phyloP scores from a whole-genome alignment of 2,888 invertebrate species.

The Chaitophorus viminalis region DNA sequence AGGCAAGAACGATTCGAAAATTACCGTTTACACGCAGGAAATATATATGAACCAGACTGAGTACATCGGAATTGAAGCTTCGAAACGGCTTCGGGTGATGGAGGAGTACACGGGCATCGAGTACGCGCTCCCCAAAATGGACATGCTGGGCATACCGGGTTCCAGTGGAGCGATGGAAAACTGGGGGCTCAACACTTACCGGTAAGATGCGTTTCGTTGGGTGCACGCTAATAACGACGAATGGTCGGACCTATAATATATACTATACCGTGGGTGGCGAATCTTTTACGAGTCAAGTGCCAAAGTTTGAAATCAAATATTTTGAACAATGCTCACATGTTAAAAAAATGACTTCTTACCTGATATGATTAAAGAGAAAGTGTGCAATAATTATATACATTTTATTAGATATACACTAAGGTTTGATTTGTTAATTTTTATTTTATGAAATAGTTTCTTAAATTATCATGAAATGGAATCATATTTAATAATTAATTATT shows the following conservation, averaged over 20 bases:
- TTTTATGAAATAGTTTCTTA: too few relatives aligned
- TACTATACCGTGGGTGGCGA: too few relatives aligned
- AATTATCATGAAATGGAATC: too few relatives aligned
- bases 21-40: conserved; percentile 62
- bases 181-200: conserved; percentile 85
- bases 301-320: too few relatives aligned
- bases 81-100: conserved; percentile 71
- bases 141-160: conserved; percentile 90
- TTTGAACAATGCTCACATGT: too few relatives aligned
- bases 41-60: conserved; percentile 66
- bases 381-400: too few relatives aligned
- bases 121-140: conserved; percentile 83
- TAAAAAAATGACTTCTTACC: too few relatives aligned
- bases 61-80: conserved; percentile 72
- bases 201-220: conserved; percentile 66
- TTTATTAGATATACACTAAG: too few relatives aligned
- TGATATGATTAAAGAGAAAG: too few relatives aligned
- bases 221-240: neutral
- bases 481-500: too few relatives aligned
- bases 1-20: conserved; percentile 65
- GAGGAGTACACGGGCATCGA: conserved; percentile 72
- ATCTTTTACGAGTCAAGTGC: too few relatives aligned
- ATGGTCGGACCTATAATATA: neutral
- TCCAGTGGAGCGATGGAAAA: conserved; percentile 89
- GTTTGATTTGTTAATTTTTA: too few relatives aligned